Percentiles rank a stretch among this genome's conserved stretches.
phyloP scores from a whole-genome alignment of 2,113 vertebrate genomes.

The Ploceus nigricollis region DNA sequence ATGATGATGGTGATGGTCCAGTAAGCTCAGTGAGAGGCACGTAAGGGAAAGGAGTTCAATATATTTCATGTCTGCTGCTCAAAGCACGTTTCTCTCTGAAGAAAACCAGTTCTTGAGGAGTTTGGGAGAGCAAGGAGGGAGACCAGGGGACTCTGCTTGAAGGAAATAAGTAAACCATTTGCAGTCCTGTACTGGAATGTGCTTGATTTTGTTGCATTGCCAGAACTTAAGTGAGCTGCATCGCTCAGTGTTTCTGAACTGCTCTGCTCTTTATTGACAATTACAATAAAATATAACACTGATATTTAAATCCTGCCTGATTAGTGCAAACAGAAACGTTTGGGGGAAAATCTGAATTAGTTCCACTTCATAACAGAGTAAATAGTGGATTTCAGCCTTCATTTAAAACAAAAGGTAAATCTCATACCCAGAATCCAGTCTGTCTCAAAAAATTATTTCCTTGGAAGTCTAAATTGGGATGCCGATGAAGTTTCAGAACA shows the following conservation, averaged over 20 bases:
- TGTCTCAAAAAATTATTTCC: constrained; percentile 62
- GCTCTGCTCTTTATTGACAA: constrained; percentile 37
- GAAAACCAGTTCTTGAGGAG: neutral
- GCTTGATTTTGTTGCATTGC: neutral
- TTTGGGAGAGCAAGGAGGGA: neutral
- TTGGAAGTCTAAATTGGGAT: constrained; percentile 76
- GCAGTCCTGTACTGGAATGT: neutral
- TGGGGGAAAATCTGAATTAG: constrained; percentile 62
- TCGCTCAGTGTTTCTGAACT: neutral
- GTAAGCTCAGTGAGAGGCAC: neutral
- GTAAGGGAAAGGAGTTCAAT: neutral
- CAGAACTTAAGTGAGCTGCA: neutral
- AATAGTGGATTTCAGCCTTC: constrained; percentile 62
- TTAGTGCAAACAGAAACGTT: constrained; percentile 27
- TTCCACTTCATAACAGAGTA: constrained; percentile 60
- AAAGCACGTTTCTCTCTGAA: neutral
- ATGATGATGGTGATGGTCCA: neutral
- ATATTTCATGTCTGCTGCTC: neutral
- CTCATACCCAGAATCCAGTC: constrained; percentile 66
- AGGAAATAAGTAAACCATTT: neutral
- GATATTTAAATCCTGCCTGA: constrained; percentile 38
- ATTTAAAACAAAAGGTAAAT: constrained; percentile 74
- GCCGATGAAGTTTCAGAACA: constrained; percentile 81
- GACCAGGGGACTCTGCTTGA: neutral
- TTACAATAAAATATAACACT: neutral